phyloP scores from a whole-genome alignment of 2,797 vertebrate species.

The Bovichtus variegatus region DNA sequence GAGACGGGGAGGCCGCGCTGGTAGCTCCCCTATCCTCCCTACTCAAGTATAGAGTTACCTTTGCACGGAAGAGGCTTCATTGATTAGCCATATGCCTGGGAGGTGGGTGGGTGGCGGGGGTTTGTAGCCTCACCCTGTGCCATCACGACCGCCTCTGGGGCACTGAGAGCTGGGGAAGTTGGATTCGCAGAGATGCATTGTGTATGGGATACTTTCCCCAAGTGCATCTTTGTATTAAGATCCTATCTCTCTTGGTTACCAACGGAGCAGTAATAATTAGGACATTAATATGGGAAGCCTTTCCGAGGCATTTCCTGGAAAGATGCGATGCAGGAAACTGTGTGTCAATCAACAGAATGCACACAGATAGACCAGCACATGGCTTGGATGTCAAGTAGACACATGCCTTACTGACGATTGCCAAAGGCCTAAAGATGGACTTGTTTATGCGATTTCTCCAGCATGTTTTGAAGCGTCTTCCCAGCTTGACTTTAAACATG shows the following conservation, averaged over 20 bases:
- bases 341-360: conserved; percentile 27
- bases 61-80: conserved; percentile 67
- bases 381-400: not conserved
- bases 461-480: conserved; percentile 33
- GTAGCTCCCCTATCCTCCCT: conserved; percentile 68
- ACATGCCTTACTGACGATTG: not conserved
- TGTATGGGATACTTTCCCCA: conserved; percentile 44
- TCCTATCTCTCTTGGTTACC: conserved; percentile 40
- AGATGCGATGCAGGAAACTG: conserved; percentile 26
- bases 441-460: conserved; percentile 34
- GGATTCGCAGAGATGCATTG: conserved; percentile 27
- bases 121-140: conserved; percentile 44
- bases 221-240: conserved; percentile 64
- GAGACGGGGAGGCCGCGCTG: conserved; percentile 60
- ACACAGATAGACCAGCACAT: conserved; percentile 19
- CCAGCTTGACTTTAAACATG: conserved; percentile 49
- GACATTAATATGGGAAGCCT: conserved; percentile 35
- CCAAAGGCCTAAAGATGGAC: conserved; percentile 16
- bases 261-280: conserved; percentile 42
- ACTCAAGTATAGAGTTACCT: conserved; percentile 73
- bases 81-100: conserved; percentile 74
- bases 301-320: conserved; percentile 47
- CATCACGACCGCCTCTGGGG: conserved; percentile 51
- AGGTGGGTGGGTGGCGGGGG: conserved; percentile 14
- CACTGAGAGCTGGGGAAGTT: conserved; percentile 43